phyloP scores from a whole-genome alignment of 2,888 invertebrate genomes.

The Sisyra nigra region DNA sequence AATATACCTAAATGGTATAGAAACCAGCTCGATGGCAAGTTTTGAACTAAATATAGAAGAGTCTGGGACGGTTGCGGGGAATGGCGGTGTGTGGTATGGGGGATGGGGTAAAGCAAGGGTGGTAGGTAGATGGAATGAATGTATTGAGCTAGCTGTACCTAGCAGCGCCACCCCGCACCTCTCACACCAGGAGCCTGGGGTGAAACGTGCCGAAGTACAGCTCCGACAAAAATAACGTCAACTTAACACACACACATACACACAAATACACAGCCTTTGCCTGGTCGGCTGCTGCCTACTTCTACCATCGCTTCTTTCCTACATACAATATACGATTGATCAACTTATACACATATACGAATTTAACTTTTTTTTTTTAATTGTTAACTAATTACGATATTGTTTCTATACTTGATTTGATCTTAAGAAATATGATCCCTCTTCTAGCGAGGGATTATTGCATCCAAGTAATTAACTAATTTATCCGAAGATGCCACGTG shows the following conservation, averaged over 20 bases:
- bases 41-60: no score
- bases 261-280: not conserved
- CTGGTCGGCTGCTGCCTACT: not conserved
- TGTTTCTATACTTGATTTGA: no score
- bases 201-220: slow-evolving; percentile 9
- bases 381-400: no score
- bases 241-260: not conserved
- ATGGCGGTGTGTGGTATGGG: no score
- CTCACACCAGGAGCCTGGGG: slow-evolving; percentile 20
- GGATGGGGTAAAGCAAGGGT: no score
- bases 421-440: no score
- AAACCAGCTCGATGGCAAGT: no score
- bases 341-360: slow-evolving; percentile 4
- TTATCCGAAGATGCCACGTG: no score
- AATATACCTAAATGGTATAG: no score
- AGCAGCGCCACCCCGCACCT: slow-evolving; percentile 22
- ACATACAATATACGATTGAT: slow-evolving; percentile 3
- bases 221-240: not conserved
- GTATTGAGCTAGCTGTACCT: slow-evolving; percentile 26
- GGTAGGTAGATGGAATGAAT: slow-evolving; percentile 17
- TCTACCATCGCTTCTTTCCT: not conserved
- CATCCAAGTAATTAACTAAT: no score
- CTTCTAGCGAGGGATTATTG: no score
- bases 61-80: no score
- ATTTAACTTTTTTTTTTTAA: not conserved